These are phyloP conservation scores for Etheostoma perlongum DNA, from an alignment of 2,797 vertebrate genomes.

Conservation along the genomic window DNA sequence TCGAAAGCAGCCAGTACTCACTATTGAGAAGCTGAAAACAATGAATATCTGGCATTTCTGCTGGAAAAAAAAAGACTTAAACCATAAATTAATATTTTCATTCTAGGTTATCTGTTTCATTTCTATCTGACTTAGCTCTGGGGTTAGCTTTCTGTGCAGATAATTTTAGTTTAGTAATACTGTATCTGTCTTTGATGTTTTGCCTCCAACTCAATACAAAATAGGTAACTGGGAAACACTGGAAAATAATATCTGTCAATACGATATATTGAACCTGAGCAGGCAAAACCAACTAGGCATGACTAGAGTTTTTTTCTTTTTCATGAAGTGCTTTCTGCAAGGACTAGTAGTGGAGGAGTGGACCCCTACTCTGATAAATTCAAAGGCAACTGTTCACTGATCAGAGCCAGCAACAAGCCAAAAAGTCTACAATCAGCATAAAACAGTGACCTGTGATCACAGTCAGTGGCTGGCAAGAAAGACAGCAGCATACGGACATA, in stretches of 20 bases:
- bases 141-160: neutral
- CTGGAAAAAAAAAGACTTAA: neutral
- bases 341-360: neutral
- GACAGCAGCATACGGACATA: neutral
- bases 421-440: slow-evolving; percentile 16
- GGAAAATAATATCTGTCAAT: no score
- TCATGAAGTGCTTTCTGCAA: neutral
- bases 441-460: slow-evolving; percentile 12
- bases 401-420: slow-evolving; percentile 19
- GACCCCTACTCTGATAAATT: slow-evolving; percentile 11
- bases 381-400: neutral
- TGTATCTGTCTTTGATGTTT: no score
- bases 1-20: neutral
- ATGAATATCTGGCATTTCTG: neutral
- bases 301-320: no score
- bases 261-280: neutral
- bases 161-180: no score
- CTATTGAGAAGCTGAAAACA: neutral
- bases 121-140: neutral
- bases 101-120: neutral
- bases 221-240: no score
- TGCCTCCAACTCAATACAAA: neutral
- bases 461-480: neutral
- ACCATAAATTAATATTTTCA: neutral
- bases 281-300: neutral